phyloP scores from a whole-genome alignment of 2,113 vertebrate genomes.

The Balaenoptera acutorostrata region DNA sequence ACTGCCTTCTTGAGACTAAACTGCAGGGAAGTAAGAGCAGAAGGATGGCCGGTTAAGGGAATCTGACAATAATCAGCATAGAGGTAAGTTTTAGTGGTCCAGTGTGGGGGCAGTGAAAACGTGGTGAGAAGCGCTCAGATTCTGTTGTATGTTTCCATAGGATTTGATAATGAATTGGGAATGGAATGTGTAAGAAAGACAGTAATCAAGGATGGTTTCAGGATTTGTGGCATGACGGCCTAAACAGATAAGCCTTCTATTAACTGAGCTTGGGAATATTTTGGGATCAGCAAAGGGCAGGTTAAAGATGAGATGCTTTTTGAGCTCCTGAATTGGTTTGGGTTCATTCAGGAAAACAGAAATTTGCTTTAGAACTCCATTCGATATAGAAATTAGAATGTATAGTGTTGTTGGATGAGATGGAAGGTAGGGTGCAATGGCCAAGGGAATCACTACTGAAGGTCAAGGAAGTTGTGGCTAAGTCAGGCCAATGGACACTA shows the following conservation, averaged over 20 bases:
- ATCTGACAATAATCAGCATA: neutral
- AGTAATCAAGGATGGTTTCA: neutral
- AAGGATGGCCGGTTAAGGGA: neutral
- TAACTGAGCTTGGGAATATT: neutral
- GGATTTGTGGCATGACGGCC: neutral
- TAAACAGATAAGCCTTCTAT: neutral
- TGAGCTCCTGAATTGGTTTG: neutral
- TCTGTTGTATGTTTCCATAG: neutral
- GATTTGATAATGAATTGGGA: neutral
- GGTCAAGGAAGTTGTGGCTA: neutral
- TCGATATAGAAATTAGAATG: neutral
- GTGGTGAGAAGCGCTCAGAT: neutral
- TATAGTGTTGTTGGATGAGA: neutral
- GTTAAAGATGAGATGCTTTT: neutral
- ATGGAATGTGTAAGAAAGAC: neutral
- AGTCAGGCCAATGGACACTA: neutral
- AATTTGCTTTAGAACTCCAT: neutral
- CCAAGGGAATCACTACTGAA: neutral
- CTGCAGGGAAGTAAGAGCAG: neutral
- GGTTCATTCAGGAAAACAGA: neutral
- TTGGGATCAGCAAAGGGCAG: neutral
- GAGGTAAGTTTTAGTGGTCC: neutral
- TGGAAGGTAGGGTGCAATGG: neutral
- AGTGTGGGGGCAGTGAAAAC: neutral
- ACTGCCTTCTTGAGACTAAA: neutral